Percentiles rank a stretch among this genome's conserved stretches.
Conservation (phyloP, 2,888 invertebrate species). For the Rhagium mordax region DNA sequence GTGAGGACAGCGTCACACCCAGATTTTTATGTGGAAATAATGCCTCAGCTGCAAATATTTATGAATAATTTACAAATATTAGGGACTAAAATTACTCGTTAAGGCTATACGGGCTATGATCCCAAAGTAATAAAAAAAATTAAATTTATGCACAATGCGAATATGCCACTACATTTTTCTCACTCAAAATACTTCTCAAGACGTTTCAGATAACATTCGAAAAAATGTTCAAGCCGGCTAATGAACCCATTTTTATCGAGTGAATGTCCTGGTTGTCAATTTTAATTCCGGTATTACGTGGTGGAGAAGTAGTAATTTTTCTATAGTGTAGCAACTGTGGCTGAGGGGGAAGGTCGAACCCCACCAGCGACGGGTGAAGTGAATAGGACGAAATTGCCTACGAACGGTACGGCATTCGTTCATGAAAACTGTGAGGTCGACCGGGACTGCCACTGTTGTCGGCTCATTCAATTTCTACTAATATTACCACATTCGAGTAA, state of each 20-base stretch:
- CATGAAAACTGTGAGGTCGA: slow-evolving; percentile 31
- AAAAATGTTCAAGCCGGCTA: not conserved
- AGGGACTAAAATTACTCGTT: no score
- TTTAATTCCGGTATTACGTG: slow-evolving; percentile 33
- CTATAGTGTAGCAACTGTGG: slow-evolving; percentile 7
- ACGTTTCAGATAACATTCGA: not conserved
- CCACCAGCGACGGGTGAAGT: slow-evolving; percentile 33
- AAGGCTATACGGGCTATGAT: no score
- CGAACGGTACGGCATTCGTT: slow-evolving; percentile 30
- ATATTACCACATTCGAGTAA: slow-evolving; percentile 14
- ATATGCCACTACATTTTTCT: not conserved
- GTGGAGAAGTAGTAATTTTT: slow-evolving; percentile 32
- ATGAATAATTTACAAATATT: no score
- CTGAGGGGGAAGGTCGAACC: slow-evolving; percentile 28
- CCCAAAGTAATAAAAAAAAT: no score
- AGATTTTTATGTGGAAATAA: not conserved
- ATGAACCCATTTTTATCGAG: slow-evolving; percentile 3
- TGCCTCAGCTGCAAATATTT: not conserved
- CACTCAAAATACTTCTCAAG: not conserved
- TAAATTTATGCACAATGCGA: no score
- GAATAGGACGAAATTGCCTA: slow-evolving; percentile 47
- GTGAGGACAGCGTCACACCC: not conserved
- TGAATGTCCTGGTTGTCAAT: slow-evolving; percentile 32
- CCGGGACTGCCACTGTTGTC: slow-evolving; percentile 32
- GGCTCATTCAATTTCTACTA: slow-evolving; percentile 33